Conservation (phyloP, 2,888 invertebrate genomes). For the Thecocarcelia acutangulata region DNA sequence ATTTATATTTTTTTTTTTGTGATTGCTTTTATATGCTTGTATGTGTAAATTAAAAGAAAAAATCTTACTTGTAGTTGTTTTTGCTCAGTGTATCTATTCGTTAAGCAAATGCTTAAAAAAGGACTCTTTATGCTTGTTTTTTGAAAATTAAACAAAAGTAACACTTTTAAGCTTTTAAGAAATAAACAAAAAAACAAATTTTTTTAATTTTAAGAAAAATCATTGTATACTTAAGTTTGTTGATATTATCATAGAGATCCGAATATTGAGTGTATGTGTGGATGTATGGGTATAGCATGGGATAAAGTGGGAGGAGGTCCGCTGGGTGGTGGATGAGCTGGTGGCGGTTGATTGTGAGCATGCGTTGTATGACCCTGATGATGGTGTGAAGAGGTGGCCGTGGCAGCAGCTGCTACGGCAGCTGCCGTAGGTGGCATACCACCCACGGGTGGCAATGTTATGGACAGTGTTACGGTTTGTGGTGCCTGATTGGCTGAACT, state of each 20-base stretch:
- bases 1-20: constrained; percentile 4
- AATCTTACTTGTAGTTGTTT: not conserved
- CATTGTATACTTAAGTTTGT: constrained; percentile 72
- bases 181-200: constrained; percentile 3
- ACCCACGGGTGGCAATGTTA: constrained; percentile 78
- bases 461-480: constrained; percentile 79
- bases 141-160: constrained; percentile 7
- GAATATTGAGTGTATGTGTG: constrained; percentile 82
- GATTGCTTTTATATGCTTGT: constrained; percentile 42
- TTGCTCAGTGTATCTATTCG: constrained; percentile 43
- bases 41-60: not conserved
- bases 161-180: constrained; percentile 15
- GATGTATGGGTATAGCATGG: constrained; percentile 80
- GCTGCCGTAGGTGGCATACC: constrained; percentile 74
- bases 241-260: constrained; percentile 82
- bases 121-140: constrained; percentile 28
- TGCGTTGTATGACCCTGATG: constrained; percentile 70
- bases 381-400: constrained; percentile 71
- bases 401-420: constrained; percentile 74
- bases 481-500: constrained; percentile 71
- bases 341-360: constrained; percentile 68
- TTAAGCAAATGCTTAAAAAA: constrained; percentile 50
- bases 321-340: constrained; percentile 72
- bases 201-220: constrained; percentile 49
- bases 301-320: constrained; percentile 77